phyloP scores from a whole-genome alignment of 92 coral and sea anemone species.

The Zoanthus gigantus region DNA sequence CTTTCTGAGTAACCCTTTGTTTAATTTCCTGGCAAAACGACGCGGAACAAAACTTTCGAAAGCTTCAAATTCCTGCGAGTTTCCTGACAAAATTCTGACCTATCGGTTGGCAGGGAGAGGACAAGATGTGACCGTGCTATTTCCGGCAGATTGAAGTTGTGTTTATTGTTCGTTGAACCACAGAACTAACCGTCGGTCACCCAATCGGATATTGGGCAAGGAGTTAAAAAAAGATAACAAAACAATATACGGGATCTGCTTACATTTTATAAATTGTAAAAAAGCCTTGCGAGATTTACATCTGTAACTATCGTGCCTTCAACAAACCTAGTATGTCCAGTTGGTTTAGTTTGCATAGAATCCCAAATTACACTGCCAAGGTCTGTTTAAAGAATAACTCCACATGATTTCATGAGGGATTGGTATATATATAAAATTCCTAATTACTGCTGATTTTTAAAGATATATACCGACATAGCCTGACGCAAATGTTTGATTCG shows the following conservation, averaged over 20 bases:
- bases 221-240: neutral
- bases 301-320: neutral
- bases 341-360: neutral
- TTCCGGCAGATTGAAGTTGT: neutral
- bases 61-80: neutral
- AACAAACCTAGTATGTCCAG: neutral
- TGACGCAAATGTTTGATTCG: neutral
- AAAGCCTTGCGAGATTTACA: neutral
- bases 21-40: conserved; percentile 4
- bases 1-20: neutral
- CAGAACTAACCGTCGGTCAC: neutral
- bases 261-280: neutral
- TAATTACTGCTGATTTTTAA: neutral
- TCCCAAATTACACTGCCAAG: neutral
- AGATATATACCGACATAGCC: neutral
- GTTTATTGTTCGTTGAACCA: neutral
- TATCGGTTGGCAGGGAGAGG: neutral
- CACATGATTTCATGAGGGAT: neutral
- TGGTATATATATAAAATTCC: neutral
- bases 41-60: neutral
- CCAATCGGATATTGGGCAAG: conserved; percentile 2
- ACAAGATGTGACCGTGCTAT: neutral
- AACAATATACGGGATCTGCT: neutral
- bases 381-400: neutral
- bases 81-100: neutral